Conservation (phyloP, 30 jellyfish, hydroid and myxozoan species). For the Pseudorhiza aurosa region DNA sequence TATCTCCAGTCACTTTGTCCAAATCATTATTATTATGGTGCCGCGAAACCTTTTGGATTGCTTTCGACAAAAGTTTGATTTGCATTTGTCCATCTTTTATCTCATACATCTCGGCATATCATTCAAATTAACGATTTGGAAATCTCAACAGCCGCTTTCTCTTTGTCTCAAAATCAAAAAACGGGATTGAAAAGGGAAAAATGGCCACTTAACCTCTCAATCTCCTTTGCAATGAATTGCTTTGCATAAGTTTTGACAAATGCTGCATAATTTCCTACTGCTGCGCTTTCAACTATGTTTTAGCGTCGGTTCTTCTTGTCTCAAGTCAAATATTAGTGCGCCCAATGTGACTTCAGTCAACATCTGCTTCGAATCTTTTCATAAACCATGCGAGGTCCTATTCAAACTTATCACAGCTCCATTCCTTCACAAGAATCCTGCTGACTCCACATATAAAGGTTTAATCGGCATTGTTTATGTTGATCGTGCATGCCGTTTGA, state of each 20-base stretch:
- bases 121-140: too few species aligned
- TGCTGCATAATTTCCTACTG: slow-evolving; percentile 11
- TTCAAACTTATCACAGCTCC: too few species aligned
- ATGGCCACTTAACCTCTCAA: slow-evolving; percentile 2
- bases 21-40: too few species aligned
- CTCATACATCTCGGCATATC: too few species aligned
- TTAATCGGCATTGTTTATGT: too few species aligned
- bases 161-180: too few species aligned
- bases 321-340: not conserved
- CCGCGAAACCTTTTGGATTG: too few species aligned
- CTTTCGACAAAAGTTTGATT: too few species aligned
- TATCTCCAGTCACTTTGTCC: too few species aligned
- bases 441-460: not conserved
- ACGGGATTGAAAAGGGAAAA: not conserved
- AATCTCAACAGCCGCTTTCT: too few species aligned
- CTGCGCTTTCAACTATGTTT: slow-evolving; percentile 2
- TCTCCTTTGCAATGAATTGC: not conserved
- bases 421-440: not conserved
- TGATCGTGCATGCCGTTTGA: too few species aligned
- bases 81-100: too few species aligned
- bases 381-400: not conserved
- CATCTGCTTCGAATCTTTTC: slow-evolving; percentile 17
- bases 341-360: not conserved
- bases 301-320: not conserved
- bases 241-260: not conserved